Conservation (phyloP, 2,888 invertebrate species). For the Caradrina clavipalpis region DNA sequence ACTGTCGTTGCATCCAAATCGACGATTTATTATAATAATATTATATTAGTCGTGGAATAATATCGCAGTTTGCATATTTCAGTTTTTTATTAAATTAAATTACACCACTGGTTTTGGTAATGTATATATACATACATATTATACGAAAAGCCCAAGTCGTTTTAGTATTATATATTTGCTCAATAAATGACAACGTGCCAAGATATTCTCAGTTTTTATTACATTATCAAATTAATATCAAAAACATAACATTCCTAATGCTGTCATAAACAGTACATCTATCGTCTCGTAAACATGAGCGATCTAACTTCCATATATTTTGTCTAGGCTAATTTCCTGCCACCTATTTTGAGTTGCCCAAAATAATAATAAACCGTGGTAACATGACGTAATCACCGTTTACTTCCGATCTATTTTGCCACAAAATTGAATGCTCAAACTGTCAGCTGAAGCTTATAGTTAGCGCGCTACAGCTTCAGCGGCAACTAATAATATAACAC, state of each 20-base stretch:
- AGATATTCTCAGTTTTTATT: not conserved
- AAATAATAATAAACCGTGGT: slow-evolving; percentile 15
- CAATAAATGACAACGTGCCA: not conserved
- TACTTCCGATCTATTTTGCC: slow-evolving; percentile 45
- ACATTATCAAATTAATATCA: not conserved
- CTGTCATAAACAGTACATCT: slow-evolving; percentile 5
- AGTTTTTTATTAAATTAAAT: slow-evolving; percentile 43
- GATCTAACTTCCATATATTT: not conserved
- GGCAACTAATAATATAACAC: not conserved
- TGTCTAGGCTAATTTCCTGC: too few species aligned
- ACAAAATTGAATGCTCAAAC: slow-evolving; percentile 54
- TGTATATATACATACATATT: slow-evolving; percentile 36
- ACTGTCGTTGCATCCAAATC: slow-evolving; percentile 59
- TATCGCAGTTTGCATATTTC: slow-evolving; percentile 53
- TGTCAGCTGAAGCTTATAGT: slow-evolving; percentile 50
- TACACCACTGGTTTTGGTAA: slow-evolving; percentile 26
- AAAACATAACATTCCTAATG: not conserved
- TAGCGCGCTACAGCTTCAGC: slow-evolving; percentile 18
- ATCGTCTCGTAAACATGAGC: not conserved
- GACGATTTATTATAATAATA: slow-evolving; percentile 63
- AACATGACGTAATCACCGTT: slow-evolving; percentile 39
- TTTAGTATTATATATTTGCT: slow-evolving; percentile 1
- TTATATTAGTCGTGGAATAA: slow-evolving; percentile 59
- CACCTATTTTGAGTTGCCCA: not conserved
- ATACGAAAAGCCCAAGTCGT: slow-evolving; percentile 2